Percentiles rank a stretch among this genome's conserved stretches.
Conservation (phyloP, 2,797 vertebrate genomes). For the Synaphobranchus kaupii region DNA sequence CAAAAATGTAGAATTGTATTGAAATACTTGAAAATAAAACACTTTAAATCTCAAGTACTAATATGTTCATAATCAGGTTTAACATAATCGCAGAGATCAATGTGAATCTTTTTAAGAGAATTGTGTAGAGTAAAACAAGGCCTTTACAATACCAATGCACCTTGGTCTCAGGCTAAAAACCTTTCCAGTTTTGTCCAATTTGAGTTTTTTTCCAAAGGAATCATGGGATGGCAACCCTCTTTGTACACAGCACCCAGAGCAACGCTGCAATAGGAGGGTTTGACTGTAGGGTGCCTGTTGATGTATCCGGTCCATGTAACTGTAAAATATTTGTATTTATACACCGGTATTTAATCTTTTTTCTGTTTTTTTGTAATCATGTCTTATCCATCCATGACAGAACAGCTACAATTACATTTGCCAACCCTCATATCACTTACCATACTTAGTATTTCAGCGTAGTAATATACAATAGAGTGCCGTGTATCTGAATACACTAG, state of each 20-base stretch:
- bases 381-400: conserved; percentile 45
- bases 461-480: conserved; percentile 38
- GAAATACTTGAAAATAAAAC: neutral
- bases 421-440: conserved; percentile 48
- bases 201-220: conserved; percentile 23
- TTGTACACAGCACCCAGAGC: neutral
- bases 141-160: conserved; percentile 2
- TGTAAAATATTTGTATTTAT: conserved; percentile 57
- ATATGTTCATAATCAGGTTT: neutral
- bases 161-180: conserved; percentile 1
- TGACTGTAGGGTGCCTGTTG: conserved; percentile 40
- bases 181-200: conserved; percentile 3
- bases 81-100: neutral
- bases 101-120: neutral
- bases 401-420: conserved; percentile 52
- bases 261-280: conserved; percentile 11
- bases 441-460: conserved; percentile 51
- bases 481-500: conserved; percentile 44
- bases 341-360: conserved; percentile 53
- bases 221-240: conserved; percentile 21
- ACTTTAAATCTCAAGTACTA: neutral
- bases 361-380: conserved; percentile 48
- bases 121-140: neutral
- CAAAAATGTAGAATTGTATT: neutral
- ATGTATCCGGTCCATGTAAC: conserved; percentile 42